Evolutionary conservation across 2,113 vertebrate genomes (phyloP).

Genomic region (Thoracochromis brauschi): DNA sequence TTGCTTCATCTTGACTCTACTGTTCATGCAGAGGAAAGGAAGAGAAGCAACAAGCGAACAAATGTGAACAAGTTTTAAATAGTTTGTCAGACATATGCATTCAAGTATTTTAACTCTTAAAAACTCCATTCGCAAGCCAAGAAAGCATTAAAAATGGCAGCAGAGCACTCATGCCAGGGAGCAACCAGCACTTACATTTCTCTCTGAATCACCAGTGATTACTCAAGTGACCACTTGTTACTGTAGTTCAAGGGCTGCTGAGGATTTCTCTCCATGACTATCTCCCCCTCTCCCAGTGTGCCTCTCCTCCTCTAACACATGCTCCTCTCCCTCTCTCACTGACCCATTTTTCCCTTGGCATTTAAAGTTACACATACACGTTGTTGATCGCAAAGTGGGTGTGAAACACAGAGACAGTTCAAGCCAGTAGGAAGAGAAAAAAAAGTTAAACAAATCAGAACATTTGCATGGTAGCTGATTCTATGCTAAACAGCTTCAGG

Average conservation of each 20-base stretch:
- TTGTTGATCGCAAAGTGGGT: conserved; percentile 36
- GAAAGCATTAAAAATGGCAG: neutral
- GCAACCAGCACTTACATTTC: conserved; percentile 60
- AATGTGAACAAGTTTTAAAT: neutral
- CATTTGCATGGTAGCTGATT: neutral
- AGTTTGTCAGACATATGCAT: neutral
- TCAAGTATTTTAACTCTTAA: neutral
- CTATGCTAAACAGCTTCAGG: conserved; percentile 7
- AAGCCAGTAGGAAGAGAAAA: neutral
- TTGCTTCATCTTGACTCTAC: neutral
- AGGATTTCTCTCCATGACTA: conserved; percentile 47
- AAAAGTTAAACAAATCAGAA: neutral
- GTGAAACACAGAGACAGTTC: conserved; percentile 21
- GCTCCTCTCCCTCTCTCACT: conserved; percentile 31
- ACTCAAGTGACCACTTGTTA: conserved; percentile 64
- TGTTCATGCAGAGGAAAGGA: neutral
- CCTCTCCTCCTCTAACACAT: conserved; percentile 35
- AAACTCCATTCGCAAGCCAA: neutral
- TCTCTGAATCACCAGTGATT: conserved; percentile 61
- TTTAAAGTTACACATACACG: conserved; percentile 60
- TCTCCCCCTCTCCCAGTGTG: conserved; percentile 30
- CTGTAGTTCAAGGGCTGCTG: conserved; percentile 42
- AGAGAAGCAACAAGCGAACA: neutral
- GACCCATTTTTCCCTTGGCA: conserved; percentile 50
- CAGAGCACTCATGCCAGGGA: conserved; percentile 44